Conservation (phyloP, 2,113 vertebrate genomes). For the Ardeotis arabs region DNA sequence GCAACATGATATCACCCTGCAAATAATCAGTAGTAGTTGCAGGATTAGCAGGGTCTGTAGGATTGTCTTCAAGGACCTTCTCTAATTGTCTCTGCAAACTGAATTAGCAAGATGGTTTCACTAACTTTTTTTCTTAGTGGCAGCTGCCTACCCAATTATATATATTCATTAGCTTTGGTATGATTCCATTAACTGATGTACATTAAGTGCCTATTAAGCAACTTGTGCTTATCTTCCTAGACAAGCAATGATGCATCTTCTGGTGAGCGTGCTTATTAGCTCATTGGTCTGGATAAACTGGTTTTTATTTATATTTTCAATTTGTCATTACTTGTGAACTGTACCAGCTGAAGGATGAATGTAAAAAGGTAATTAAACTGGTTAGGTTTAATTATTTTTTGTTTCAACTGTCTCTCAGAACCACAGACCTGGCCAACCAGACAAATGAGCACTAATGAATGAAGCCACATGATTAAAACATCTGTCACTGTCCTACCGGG, state of each 20-base stretch:
- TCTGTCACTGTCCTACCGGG: slow-evolving; percentile 74
- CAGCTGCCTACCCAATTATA: slow-evolving; percentile 43
- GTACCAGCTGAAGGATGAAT: slow-evolving; percentile 38
- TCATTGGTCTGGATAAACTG: slow-evolving; percentile 7
- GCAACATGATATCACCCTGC: fast-evolving
- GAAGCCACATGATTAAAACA: slow-evolving; percentile 75
- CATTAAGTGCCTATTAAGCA: slow-evolving; percentile 46
- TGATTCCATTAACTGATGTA: slow-evolving; percentile 54
- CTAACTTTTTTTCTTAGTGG: slow-evolving; percentile 4
- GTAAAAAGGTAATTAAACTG: slow-evolving; percentile 59
- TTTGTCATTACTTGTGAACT: slow-evolving; percentile 22
- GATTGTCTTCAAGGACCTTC: slow-evolving; percentile 43
- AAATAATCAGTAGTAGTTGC: not conserved
- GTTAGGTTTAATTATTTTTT: slow-evolving; percentile 72
- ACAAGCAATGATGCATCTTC: slow-evolving; percentile 42
- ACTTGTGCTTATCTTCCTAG: slow-evolving; percentile 28
- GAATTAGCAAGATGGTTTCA: slow-evolving; percentile 31
- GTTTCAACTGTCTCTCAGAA: slow-evolving; percentile 61
- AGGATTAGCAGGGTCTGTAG: not conserved
- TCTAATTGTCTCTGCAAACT: slow-evolving; percentile 30
- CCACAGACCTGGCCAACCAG: slow-evolving; percentile 51
- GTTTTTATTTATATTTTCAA: slow-evolving; percentile 47
- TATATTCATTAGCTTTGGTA: slow-evolving; percentile 46
- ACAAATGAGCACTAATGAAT: slow-evolving; percentile 69
- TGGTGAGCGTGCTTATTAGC: not conserved